A percentile compares a stretch with the other conserved stretches of the same genome.
These are phyloP conservation scores for Drosophila truncata DNA, from an alignment of 1,140 invertebrate genomes.

Conservation along the genomic window DNA sequence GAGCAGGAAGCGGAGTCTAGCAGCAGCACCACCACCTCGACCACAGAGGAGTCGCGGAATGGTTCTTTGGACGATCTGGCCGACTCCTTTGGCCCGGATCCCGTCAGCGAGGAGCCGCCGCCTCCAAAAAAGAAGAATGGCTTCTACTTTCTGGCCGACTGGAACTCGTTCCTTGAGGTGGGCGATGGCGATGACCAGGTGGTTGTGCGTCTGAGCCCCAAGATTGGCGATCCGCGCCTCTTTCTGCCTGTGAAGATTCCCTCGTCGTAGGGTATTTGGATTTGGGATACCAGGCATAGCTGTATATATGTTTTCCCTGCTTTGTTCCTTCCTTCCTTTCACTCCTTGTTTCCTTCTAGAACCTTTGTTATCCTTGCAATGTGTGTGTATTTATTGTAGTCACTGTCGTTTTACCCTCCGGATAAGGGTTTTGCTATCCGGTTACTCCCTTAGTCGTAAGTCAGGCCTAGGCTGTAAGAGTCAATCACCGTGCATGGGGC, in stretches of 20 bases:
- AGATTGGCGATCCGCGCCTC: constrained; percentile 91
- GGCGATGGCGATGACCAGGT: constrained; percentile 92
- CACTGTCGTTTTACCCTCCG: constrained; percentile 54
- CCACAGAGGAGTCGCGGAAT: constrained; percentile 76
- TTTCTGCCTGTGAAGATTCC: constrained; percentile 91
- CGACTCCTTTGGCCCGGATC: constrained; percentile 90
- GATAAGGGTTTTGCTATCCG: constrained; percentile 4
- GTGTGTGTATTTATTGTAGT: constrained; percentile 78
- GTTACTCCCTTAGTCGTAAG: constrained; percentile 36
- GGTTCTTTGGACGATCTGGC: constrained; percentile 87
- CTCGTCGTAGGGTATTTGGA: constrained; percentile 62
- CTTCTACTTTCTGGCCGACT: constrained; percentile 93
- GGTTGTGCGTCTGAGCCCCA: constrained; percentile 91
- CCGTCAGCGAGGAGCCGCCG: constrained; percentile 86
- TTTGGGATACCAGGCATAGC: neutral
- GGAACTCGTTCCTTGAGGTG: constrained; percentile 94
- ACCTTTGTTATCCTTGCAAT: constrained; percentile 20
- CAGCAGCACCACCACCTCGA: constrained; percentile 18
- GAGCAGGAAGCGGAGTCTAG: neutral
- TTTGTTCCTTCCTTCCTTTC: neutral
- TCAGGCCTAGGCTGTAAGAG: constrained; percentile 70
- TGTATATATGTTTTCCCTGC: constrained; percentile 60
- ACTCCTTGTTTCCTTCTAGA: neutral
- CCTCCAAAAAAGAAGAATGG: constrained; percentile 90
- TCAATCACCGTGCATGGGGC: constrained; percentile 44